Evolutionary conservation across 37 sponge, comb jelly and placozoan genomes (phyloP).

Genomic region (Corticium candelabrum): DNA sequence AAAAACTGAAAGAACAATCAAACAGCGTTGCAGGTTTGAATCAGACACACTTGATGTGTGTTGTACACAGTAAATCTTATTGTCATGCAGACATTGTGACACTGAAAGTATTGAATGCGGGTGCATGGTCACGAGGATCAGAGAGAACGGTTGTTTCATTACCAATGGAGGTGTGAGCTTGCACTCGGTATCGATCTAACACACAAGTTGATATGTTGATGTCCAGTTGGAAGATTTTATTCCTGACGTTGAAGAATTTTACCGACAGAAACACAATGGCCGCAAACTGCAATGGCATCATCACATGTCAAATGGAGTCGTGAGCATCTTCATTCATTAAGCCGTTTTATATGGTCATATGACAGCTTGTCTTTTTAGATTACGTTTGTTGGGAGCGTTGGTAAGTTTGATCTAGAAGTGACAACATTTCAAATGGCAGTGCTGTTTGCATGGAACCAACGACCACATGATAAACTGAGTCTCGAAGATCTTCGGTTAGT

Average conservation of each 20-base stretch:
- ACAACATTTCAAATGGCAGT: constrained; percentile 93
- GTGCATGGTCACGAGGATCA: constrained; percentile 81
- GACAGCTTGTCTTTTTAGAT: constrained; percentile 34
- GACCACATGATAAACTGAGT: constrained; percentile 63
- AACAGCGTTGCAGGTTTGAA: constrained; percentile 45
- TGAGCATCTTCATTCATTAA: constrained; percentile 17
- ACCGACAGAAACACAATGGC: constrained; percentile 60
- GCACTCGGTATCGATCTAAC: background rate
- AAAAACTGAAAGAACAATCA: constrained; percentile 28
- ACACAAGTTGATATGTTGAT: background rate
- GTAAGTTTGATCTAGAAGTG: constrained; percentile 83
- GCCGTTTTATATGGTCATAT: background rate
- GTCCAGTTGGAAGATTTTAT: constrained; percentile 77
- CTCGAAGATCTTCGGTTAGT: constrained; percentile 79
- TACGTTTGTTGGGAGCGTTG: constrained; percentile 55
- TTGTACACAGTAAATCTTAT: background rate
- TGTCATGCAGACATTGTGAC: constrained; percentile 51
- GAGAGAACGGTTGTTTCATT: constrained; percentile 76
- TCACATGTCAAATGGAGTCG: constrained; percentile 84
- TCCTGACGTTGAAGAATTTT: constrained; percentile 79
- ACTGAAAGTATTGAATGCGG: constrained; percentile 83
- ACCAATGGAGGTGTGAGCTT: constrained; percentile 50
- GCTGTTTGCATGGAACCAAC: constrained; percentile 83
- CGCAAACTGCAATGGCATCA: constrained; percentile 87
- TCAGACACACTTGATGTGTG: background rate